phyloP scores from a whole-genome alignment of 2,797 vertebrate species.

The Pitangus sulphuratus region DNA sequence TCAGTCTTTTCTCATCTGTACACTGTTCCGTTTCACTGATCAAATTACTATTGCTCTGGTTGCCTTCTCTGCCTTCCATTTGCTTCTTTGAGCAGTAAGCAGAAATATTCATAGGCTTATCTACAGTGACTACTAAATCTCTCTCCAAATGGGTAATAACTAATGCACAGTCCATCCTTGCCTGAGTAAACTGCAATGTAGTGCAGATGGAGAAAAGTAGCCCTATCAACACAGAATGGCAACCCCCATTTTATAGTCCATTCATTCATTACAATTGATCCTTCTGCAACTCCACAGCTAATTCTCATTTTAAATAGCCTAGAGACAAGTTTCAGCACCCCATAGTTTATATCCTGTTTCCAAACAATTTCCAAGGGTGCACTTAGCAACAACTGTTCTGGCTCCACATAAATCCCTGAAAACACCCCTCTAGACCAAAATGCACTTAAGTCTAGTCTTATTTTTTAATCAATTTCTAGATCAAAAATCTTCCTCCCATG shows the following conservation, averaged over 20 bases:
- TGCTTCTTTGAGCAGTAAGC: not conserved
- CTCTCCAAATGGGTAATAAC: not conserved
- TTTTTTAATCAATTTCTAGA: not conserved
- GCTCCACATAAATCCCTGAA: not conserved
- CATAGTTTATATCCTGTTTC: not conserved
- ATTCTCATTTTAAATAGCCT: not conserved
- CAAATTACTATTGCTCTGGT: not conserved
- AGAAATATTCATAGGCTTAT: constrained; percentile 9
- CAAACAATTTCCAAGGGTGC: not conserved
- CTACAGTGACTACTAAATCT: not conserved
- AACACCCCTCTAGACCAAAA: not conserved
- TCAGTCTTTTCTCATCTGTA: not conserved
- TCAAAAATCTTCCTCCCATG: not conserved
- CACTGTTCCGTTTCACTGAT: not conserved
- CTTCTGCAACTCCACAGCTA: not conserved
- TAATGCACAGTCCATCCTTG: not conserved
- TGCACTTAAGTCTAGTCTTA: not conserved
- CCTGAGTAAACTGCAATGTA: not conserved
- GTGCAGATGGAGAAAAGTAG: not conserved
- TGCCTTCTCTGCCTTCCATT: not conserved
- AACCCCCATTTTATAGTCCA: not conserved
- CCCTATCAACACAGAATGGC: not conserved
- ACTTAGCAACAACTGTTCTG: not conserved
- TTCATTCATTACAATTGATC: not conserved
- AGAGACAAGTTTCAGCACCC: not conserved